Evolutionary conservation across 1,140 invertebrate genomes (phyloP).

Genomic region (Drosophila burlai): DNA sequence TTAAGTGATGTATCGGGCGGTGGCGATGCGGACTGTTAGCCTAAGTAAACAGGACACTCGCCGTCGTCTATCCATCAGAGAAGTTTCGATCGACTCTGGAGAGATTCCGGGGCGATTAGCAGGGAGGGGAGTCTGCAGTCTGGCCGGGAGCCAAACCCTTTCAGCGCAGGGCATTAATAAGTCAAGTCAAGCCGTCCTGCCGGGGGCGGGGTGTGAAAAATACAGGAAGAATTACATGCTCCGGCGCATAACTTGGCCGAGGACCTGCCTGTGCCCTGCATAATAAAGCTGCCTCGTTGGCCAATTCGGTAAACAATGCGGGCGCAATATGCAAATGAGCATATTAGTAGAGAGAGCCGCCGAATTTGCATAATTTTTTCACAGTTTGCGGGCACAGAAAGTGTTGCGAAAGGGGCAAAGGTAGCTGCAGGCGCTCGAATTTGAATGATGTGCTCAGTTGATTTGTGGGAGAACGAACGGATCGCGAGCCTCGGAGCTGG

Average conservation of each 20-base stretch:
- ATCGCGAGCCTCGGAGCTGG: slow-evolving; percentile 5
- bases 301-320: slow-evolving; percentile 72
- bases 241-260: slow-evolving; percentile 54
- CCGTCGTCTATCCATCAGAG: slow-evolving; percentile 22
- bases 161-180: slow-evolving; percentile 72
- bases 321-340: slow-evolving; percentile 72
- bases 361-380: slow-evolving; percentile 70
- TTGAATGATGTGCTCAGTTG: slow-evolving; percentile 47
- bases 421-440: slow-evolving; percentile 32
- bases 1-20: slow-evolving; percentile 67
- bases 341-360: slow-evolving; percentile 58
- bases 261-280: slow-evolving; percentile 56
- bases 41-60: slow-evolving; percentile 61
- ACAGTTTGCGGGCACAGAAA: slow-evolving; percentile 35
- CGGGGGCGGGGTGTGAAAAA: slow-evolving; percentile 41
- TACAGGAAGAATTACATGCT: slow-evolving; percentile 62
- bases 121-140: slow-evolving; percentile 17
- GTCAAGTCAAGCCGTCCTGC: slow-evolving; percentile 56
- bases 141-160: slow-evolving; percentile 44
- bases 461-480: slow-evolving; percentile 32
- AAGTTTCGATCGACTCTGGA: slow-evolving; percentile 36
- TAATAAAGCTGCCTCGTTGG: slow-evolving; percentile 63
- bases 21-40: slow-evolving; percentile 24
- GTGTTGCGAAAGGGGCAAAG: slow-evolving; percentile 30
- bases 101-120: slow-evolving; percentile 18